phyloP scores from a whole-genome alignment of 1,140 invertebrate genomes.

The Procambarus virginalis region DNA sequence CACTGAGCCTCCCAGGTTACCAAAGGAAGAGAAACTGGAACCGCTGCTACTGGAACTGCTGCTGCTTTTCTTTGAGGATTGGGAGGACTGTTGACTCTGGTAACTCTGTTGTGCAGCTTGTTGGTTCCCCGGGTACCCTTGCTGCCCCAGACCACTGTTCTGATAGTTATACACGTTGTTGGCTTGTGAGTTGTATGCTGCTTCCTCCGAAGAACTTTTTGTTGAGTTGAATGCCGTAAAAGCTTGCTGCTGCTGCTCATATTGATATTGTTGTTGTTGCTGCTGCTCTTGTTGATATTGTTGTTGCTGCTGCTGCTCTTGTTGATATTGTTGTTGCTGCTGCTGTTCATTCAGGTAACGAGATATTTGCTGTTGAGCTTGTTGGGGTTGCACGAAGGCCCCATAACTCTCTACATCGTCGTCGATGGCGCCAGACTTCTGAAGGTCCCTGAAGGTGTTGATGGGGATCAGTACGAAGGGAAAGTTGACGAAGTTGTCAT shows the following conservation, averaged over 20 bases:
- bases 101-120: slow-evolving; percentile 29
- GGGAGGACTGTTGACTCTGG: slow-evolving; percentile 38
- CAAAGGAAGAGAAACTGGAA: neutral
- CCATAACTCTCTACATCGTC: slow-evolving; percentile 54
- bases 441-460: slow-evolving; percentile 52
- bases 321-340: slow-evolving; percentile 27
- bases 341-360: slow-evolving; percentile 33
- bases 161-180: slow-evolving; percentile 13
- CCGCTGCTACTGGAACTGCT: slow-evolving; percentile 37
- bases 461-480: slow-evolving; percentile 59
- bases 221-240: slow-evolving; percentile 37
- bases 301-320: slow-evolving; percentile 31
- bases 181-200: neutral
- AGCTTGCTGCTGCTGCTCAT: slow-evolving; percentile 18
- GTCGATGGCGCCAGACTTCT: slow-evolving; percentile 52
- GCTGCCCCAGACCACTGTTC: slow-evolving; percentile 4
- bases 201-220: slow-evolving; percentile 17
- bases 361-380: slow-evolving; percentile 18
- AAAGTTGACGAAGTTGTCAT: slow-evolving; percentile 44
- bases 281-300: slow-evolving; percentile 29
- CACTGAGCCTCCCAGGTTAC: neutral
- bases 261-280: slow-evolving; percentile 22
- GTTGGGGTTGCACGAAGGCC: slow-evolving; percentile 46
- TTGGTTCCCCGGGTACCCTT: neutral
- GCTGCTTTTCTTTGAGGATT: slow-evolving; percentile 30